Evolutionary conservation across 2,113 vertebrate species (phyloP).

Genomic region (Rhinogobius similis): DNA sequence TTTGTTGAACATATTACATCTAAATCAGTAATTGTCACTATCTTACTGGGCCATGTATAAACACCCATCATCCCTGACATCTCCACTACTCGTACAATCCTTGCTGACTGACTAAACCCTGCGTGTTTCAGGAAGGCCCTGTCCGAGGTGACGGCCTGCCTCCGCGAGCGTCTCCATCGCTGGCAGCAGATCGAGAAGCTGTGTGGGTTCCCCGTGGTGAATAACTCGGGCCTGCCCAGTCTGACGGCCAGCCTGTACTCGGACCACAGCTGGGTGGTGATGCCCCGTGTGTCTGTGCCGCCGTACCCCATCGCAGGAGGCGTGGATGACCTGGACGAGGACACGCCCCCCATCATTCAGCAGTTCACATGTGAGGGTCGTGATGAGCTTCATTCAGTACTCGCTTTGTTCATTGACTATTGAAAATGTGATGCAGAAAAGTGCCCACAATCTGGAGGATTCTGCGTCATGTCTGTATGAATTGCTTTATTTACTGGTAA

Average conservation of each 20-base stretch:
- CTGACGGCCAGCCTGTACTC: slow-evolving; percentile 95
- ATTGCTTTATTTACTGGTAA: no score
- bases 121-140: slow-evolving; percentile 84
- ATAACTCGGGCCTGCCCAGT: slow-evolving; percentile 93
- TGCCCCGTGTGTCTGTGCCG: slow-evolving; percentile 94
- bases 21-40: no score
- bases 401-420: neutral
- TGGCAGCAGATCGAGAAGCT: slow-evolving; percentile 99
- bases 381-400: neutral
- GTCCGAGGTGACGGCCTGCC: slow-evolving; percentile 92
- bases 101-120: neutral
- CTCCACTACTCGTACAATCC: no score
- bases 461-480: no score
- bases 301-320: slow-evolving; percentile 96
- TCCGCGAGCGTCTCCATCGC: slow-evolving; percentile 95
- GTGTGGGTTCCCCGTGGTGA: slow-evolving; percentile 94
- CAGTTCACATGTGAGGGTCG: slow-evolving; percentile 87
- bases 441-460: no score
- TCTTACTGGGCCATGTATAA: no score
- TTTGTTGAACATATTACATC: no score
- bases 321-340: slow-evolving; percentile 97
- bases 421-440: no score
- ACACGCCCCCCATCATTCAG: slow-evolving; percentile 93
- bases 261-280: slow-evolving; percentile 98
- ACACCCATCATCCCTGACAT: no score